phyloP scores from a whole-genome alignment of 2,797 vertebrate species.

The Pangasius larnaudii region DNA sequence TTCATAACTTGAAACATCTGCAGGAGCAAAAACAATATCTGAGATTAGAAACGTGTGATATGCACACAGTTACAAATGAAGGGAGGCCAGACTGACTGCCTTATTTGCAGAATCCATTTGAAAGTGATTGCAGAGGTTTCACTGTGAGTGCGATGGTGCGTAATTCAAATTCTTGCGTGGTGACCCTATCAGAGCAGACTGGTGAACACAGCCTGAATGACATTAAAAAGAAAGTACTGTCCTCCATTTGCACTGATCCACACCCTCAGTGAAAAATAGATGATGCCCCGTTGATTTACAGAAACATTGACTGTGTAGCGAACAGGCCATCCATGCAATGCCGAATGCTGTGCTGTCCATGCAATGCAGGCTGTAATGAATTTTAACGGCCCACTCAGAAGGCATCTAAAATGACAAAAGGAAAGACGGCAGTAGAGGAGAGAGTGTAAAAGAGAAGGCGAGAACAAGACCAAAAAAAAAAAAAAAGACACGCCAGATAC shows the following conservation, averaged over 20 bases:
- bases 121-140: constrained; percentile 25
- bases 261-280: constrained; percentile 51
- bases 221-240: background rate
- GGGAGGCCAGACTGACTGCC: constrained; percentile 10
- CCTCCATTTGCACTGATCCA: constrained; percentile 27
- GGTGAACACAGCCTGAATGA: background rate
- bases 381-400: constrained; percentile 64
- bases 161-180: constrained; percentile 31
- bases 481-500: constrained; percentile 61
- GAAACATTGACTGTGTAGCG: constrained; percentile 66
- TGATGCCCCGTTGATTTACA: constrained; percentile 63
- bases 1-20: constrained; percentile 55
- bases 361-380: constrained; percentile 65
- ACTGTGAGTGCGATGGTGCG: background rate
- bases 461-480: background rate
- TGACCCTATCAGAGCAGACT: constrained; percentile 14
- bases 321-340: constrained; percentile 65
- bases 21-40: constrained; percentile 46
- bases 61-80: constrained; percentile 23
- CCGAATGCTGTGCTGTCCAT: constrained; percentile 48
- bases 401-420: constrained; percentile 59
- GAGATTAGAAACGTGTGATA: constrained; percentile 43
- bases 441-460: constrained; percentile 41
- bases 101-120: constrained; percentile 41
- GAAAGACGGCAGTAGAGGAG: constrained; percentile 49